Evolutionary conservation across 2,113 vertebrate genomes (phyloP), one percentile per base, ranked within the genome.

Genomic region (Motacilla tschutschensis): DNA sequence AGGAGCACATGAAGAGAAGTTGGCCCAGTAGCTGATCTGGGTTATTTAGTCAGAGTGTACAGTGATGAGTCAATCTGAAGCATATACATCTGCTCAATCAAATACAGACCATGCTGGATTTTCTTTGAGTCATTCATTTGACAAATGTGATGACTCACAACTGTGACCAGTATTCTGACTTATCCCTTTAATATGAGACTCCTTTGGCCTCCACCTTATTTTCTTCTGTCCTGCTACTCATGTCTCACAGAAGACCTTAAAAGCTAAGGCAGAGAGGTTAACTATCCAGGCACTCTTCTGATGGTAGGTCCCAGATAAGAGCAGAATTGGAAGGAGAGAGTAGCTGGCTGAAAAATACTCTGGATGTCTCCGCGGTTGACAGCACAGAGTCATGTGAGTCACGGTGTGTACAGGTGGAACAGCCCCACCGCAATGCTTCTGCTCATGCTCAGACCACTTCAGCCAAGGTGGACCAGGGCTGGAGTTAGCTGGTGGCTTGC

Each of bases 151-250:
- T 92, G 70, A 85, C 53, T 90, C 72, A 53, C 0, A 2, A 38
- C 54, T 48, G 26, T 74, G 58, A 69, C 77, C 69, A 8, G 25
- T 67, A 69, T 77, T 77, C 65, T 71, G 62, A 75, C 17, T 71
- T 72, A 70, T 11, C 25, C 48, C 31, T 73, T 83, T 78, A 71
- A 60, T 62, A 43, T 40, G 28, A 78, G 50, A 47, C 13, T 77
- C 33, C 48, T 79, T 88, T 70, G 58, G 33, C 46, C 28, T 26
- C 20, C 29, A 58, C 13, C 24, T 88, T 67, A 57, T 58, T 57
- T 90, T 72, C 62, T 51, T 84, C 84, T 76, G 50, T 76, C 47
- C 21, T 80, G 22, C 60, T 73, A n/a, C 65, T 86, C 51, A 46
- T 40, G 33, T 91, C 31, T 79, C 33, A 57, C 3, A 81, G 46